Evolutionary conservation across 2,797 vertebrate species (phyloP).

Genomic region (Uromys caudimaculatus): DNA sequence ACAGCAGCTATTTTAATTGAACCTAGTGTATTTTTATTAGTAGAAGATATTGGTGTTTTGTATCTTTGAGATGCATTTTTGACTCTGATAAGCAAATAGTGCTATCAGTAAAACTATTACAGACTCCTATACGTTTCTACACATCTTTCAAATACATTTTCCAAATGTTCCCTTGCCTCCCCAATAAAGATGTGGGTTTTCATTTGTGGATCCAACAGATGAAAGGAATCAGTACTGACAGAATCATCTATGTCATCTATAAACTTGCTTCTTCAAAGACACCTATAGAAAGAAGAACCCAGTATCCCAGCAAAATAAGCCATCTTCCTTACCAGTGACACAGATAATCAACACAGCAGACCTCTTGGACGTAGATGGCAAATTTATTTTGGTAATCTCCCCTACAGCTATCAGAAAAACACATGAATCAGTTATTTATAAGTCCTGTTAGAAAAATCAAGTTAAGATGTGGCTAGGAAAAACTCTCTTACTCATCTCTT

Average conservation of each 20-base stretch:
- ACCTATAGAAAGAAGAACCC: not conserved
- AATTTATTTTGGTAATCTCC: too few species aligned
- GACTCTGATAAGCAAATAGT: slow-evolving; percentile 57
- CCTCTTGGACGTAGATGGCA: too few species aligned
- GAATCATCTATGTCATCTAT: not conserved
- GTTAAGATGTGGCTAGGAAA: not conserved
- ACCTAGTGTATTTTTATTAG: slow-evolving; percentile 71
- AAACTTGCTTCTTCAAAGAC: not conserved
- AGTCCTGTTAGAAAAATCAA: not conserved
- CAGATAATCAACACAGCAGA: too few species aligned
- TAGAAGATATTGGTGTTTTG: slow-evolving; percentile 31
- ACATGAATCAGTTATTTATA: too few species aligned
- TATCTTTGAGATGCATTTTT: slow-evolving; percentile 68
- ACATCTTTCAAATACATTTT: slow-evolving; percentile 32
- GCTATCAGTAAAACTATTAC: slow-evolving; percentile 63
- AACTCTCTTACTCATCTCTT: not conserved
- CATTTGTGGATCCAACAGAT: not conserved
- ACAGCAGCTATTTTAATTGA: slow-evolving; percentile 74
- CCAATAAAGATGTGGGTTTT: not conserved
- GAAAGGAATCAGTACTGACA: not conserved
- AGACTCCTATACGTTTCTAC: slow-evolving; percentile 54
- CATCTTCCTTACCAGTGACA: not conserved
- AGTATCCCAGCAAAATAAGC: not conserved
- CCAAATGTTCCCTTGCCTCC: not conserved
- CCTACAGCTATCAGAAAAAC: too few species aligned